phyloP scores from a whole-genome alignment of 2,888 invertebrate species.

The Philereme vetulata region DNA sequence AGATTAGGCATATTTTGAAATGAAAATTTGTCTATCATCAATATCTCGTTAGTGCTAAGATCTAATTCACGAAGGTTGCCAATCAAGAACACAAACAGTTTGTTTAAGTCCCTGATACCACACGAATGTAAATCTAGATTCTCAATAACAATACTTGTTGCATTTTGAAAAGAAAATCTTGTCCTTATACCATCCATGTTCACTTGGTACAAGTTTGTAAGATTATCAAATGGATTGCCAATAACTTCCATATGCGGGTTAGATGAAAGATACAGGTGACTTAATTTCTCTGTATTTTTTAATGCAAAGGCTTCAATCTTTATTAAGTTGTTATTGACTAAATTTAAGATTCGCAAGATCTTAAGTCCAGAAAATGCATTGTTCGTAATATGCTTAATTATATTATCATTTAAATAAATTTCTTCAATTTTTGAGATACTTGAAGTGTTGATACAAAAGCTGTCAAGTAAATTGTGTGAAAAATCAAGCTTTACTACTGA shows the following conservation, averaged over 20 bases:
- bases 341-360: constrained; percentile 29
- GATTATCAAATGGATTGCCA: constrained; percentile 32
- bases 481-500: constrained; percentile 32
- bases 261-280: constrained; percentile 34
- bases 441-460: constrained; percentile 34
- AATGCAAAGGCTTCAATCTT: constrained; percentile 29
- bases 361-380: constrained; percentile 32
- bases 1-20: constrained; percentile 35
- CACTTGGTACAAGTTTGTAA: constrained; percentile 28
- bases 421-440: constrained; percentile 30
- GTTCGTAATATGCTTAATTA: constrained; percentile 28
- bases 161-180: constrained; percentile 29
- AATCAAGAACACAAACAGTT: constrained; percentile 29
- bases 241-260: constrained; percentile 29
- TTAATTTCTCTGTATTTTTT: constrained; percentile 17
- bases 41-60: constrained; percentile 37
- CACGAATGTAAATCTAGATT: constrained; percentile 34
- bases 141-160: constrained; percentile 22
- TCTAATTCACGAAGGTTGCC: constrained; percentile 28
- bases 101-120: constrained; percentile 31
- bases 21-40: constrained; percentile 36
- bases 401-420: constrained; percentile 36
- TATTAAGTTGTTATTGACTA: constrained; percentile 35
- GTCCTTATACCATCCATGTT: constrained; percentile 31
- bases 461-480: constrained; percentile 35